A percentile compares a stretch with the other conserved stretches of the same genome.
These are phyloP conservation scores for Perizoma affinitatum DNA, from an alignment of 2,888 invertebrate species.

Conservation along the genomic window DNA sequence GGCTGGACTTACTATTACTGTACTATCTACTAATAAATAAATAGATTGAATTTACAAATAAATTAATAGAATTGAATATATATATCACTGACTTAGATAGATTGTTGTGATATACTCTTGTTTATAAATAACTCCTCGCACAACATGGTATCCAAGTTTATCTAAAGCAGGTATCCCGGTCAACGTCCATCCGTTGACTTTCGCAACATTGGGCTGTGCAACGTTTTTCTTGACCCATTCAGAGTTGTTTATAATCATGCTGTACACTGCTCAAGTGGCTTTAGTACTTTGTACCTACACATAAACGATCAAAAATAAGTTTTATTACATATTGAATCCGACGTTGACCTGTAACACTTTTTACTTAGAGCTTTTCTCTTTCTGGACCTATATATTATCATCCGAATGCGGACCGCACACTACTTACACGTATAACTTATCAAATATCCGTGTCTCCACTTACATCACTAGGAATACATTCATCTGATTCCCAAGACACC, in stretches of 20 bases:
- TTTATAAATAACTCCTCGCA: neutral
- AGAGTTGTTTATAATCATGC: conserved; percentile 34
- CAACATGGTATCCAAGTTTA: conserved; percentile 8
- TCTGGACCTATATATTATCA: no score
- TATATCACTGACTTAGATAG: no score
- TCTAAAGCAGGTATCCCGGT: conserved; percentile 19
- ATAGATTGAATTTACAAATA: no score
- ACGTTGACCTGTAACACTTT: no score
- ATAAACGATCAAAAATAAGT: no score
- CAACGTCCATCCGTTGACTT: conserved; percentile 26
- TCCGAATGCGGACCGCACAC: neutral
- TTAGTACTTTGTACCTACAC: conserved; percentile 5
- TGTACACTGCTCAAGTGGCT: conserved; percentile 28
- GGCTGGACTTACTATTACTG: no score
- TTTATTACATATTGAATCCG: no score
- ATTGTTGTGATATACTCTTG: no score
- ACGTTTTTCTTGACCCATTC: conserved; percentile 34
- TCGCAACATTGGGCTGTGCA: conserved; percentile 34
- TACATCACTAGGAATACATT: neutral
- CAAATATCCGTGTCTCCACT: neutral
- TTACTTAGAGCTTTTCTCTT: no score
- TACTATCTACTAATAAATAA: no score
- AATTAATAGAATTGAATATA: no score
- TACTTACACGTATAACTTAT: neutral
- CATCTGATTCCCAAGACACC: conserved; percentile 24